phyloP scores from a whole-genome alignment of 1,140 invertebrate species.

The Heliothis virescens region DNA sequence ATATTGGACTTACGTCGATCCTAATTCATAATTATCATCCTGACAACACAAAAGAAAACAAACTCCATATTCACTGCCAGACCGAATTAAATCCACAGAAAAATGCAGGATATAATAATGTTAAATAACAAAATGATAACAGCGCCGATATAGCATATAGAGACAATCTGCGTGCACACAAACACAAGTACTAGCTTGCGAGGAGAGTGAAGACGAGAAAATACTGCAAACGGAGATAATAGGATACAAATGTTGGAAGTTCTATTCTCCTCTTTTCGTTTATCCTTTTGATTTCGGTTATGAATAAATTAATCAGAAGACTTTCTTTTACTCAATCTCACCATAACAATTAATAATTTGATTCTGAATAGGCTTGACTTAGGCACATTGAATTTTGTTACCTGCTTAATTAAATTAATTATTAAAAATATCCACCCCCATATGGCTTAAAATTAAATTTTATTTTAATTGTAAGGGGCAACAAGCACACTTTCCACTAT shows the following conservation, averaged over 20 bases:
- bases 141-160: no score
- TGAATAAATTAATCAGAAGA: conserved; percentile 51
- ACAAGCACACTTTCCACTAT: conserved; percentile 25
- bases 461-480: conserved; percentile 10
- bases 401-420: conserved; percentile 20
- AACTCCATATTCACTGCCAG: no score
- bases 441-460: neutral
- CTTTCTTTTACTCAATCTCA: conserved; percentile 42
- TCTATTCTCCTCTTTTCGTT: conserved; percentile 51
- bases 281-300: conserved; percentile 51
- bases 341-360: conserved; percentile 41
- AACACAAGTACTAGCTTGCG: no score
- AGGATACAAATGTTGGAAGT: conserved; percentile 55
- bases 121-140: no score
- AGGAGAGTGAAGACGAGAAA: conserved; percentile 47
- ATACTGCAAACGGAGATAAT: conserved; percentile 55
- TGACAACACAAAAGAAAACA: no score
- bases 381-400: neutral
- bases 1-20: no score
- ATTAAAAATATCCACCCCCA: neutral
- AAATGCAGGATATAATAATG: no score
- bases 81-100: no score
- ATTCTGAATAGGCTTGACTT: conserved; percentile 2
- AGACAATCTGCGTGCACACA: no score
- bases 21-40: no score